Evolutionary conservation across 1,140 invertebrate species (phyloP), one percentile per base, ranked within the genome.

Genomic region (Lordiphosa clarofinis): DNA sequence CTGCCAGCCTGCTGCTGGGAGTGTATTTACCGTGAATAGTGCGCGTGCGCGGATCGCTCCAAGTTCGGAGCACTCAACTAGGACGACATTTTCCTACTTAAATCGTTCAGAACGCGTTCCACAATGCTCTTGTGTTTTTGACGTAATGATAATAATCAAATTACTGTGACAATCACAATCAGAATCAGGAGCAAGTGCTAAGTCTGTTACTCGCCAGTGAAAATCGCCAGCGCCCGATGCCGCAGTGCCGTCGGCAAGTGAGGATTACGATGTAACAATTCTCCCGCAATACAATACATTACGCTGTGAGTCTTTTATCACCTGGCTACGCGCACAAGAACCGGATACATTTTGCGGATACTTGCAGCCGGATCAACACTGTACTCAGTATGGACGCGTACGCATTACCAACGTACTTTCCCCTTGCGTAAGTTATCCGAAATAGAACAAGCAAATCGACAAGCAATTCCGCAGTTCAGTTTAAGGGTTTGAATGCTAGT

Each of bases 341-440:
- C 24, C 6, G 6, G 7, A 31, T 31, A 31, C 28, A 31, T 31
- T 31, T 31, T 8, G 28, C 28, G 7, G 28, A 31, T 31, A 44
- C 11, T 31, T 46, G 24, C 43, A 31, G 21, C 4, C 1, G 28
- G 28, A 44, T 10, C 24, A 12, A 11, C 33, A 38, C 11, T 12
- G 11, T 6, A 24, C 24, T 13, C 35, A 40, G 56, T 35, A 87
- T 87, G 86, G 86, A 87, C 67, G 86, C 86, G 4, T 87, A 87
- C 37, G 66, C 86, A 19, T 49, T 87, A 43, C 86, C 86, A 36
- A 86, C 86, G 1, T 87, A 87, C 37, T 87, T 87, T 59, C 86
- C 86, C 6, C 43, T 87, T 33, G 79, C 86, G 86, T 87, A 78
- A 87, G 86, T 87, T 35, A 11, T 4, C 2, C 10, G n/a, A 36